Evolutionary conservation across 2,113 vertebrate species (phyloP).

Genomic region (Ciconia stormi): DNA sequence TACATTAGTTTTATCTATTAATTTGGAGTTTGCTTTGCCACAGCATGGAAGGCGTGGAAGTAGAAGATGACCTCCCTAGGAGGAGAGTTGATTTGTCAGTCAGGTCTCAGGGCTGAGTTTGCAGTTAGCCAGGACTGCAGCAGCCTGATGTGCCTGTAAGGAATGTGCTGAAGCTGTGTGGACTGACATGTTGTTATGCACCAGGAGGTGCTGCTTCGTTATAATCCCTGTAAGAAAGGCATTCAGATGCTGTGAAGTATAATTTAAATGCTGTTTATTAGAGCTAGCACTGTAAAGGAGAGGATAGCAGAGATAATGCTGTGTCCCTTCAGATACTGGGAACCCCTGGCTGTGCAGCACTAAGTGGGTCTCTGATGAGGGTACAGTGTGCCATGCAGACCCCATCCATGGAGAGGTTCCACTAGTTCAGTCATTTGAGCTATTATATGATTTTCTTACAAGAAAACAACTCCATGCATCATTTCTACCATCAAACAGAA

Average conservation of each 20-base stretch:
- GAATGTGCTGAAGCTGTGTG: background rate
- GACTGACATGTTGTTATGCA: background rate
- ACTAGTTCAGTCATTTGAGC: background rate
- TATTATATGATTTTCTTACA: fast-evolving
- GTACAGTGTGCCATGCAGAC: background rate
- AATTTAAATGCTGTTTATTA: background rate
- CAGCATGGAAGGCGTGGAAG: background rate
- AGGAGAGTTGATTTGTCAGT: background rate
- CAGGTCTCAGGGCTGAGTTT: background rate
- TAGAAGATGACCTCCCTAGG: background rate
- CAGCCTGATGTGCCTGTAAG: background rate
- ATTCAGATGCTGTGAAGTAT: background rate
- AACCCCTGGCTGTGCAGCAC: background rate
- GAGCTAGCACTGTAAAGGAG: background rate
- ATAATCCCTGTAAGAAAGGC: background rate
- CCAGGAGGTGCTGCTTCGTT: background rate
- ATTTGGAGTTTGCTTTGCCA: background rate
- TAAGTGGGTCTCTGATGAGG: fast-evolving
- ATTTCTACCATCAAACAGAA: background rate
- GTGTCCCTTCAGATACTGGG: background rate
- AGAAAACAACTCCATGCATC: background rate
- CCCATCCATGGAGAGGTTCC: background rate
- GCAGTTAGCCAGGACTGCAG: background rate
- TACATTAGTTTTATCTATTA: background rate
- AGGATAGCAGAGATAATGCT: background rate